Conservation (phyloP, 2,888 invertebrate species). For the Megastigmus dorsalis region DNA sequence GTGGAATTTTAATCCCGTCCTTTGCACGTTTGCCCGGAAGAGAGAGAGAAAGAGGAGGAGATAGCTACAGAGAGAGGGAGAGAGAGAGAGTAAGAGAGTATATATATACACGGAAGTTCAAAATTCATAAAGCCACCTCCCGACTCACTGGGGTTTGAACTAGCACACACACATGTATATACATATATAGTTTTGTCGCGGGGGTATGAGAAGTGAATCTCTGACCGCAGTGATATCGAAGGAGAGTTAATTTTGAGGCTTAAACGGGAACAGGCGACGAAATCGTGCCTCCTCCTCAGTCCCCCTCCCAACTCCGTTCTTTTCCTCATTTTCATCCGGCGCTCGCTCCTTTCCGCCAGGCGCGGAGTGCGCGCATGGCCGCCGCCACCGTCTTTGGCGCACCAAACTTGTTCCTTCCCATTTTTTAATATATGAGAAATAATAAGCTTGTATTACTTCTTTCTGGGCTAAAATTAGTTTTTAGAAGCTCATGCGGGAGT, state of each 20-base stretch:
- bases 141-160: neutral
- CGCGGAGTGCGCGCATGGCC: neutral
- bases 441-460: conserved; percentile 19
- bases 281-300: neutral
- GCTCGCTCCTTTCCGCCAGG: neutral
- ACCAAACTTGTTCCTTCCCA: neutral
- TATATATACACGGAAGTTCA: no score
- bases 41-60: conserved; percentile 17
- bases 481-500: conserved; percentile 20
- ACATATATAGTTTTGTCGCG: neutral
- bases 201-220: neutral
- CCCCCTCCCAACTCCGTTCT: neutral
- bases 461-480: conserved; percentile 25
- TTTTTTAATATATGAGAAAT: conserved; percentile 12
- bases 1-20: conserved; percentile 59
- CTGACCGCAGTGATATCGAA: neutral
- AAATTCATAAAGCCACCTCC: conserved; percentile 42
- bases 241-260: neutral
- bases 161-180: no score
- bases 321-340: neutral
- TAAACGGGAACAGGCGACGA: neutral
- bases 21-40: conserved; percentile 23
- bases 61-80: conserved; percentile 18
- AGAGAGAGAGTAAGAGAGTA: conserved; percentile 5
- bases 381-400: no score